Base-by-base conservation (phyloP, 2,888 invertebrate genomes). In the Arctia plantaginis region DNA sequence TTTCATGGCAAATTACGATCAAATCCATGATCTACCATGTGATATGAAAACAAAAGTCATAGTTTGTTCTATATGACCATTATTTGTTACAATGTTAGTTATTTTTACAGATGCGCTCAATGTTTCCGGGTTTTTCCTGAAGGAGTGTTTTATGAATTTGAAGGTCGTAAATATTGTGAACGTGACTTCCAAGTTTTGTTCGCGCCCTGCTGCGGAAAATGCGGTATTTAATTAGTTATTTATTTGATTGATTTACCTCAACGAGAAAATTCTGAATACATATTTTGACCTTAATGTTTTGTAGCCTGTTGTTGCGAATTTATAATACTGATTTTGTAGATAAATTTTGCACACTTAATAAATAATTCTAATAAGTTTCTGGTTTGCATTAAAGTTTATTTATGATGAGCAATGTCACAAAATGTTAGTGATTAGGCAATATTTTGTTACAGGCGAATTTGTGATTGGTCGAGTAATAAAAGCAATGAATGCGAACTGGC, bases 401-500 rank as follows among this genome's bases (percentile, higher is more conserved):
- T 18, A 27, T 12, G 15, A 59, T 59, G n/a, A 15, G 59, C 13
- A 12, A 15, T 59, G 44, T 47, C 47, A 47, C 3, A 47, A 18
- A 47, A 47, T 47, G 47, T 13, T 47, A 47, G 47, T 3, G 18
- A 13, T 44, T 13, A 41, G 4, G 27, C 15, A 12, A 33, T 20
- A 18, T 15, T 69, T 44, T 23, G 30, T 84, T 85, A 69, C 89
- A 98, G 98, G 98, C 39, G 99, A 99, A 93, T 99, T 99, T 92
- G 99, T 99, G 77, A 99, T 99, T 90, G 99, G 99, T 0, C 97
- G 99, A 75, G 99, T 99, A 67, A 99, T 99, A 90, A 99, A 99
- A 93, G 99, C 99, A 0, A 99, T 99, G 99, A 99, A 99, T 89
- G 97, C 98, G 51, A 99, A 98, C 93, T 99, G 99, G 99, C 99